Evolutionary conservation across 2,797 vertebrate species (phyloP), one percentile per base, ranked within the genome.

Genomic region (Oryzias dopingdopingensis): DNA sequence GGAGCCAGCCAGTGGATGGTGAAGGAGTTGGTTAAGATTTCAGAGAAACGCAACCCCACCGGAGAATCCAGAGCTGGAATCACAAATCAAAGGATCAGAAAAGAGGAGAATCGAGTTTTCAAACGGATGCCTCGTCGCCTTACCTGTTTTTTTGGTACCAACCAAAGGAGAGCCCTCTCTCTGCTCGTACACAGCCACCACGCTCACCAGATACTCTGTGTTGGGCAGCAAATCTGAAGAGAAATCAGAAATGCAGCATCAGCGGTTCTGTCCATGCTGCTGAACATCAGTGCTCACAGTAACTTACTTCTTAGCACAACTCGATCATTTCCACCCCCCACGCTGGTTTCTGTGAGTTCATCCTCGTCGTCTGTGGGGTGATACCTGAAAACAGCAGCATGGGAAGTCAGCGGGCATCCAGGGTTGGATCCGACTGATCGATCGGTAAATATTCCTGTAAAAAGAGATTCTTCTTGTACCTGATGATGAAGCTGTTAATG

Each of bases 1-100:
- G 96, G 96, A 26, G 96, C 87, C 4, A 93, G 89, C 97, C 97
- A 99, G 79, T 96, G 94, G 56, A 98, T 91, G 0, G 94, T 97
- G 81, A 99, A 96, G 47, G 96, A 96, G 84, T 93, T 97, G 14
- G 95, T 92, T 0, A 90, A 90, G 65, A 96, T 90, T 59, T 98
- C 96, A 4, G 96, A 97, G 88, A 98, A 97, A 74, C 92, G 92
- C 22, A 99, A 90, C 56, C 85, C 92, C 8, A 88, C 91, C 5
- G 97, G 96, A 1, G 95, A 94, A 85, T 98, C 97, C 0, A 98
- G 87, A 59, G 90, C 97, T 47, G 45, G 17, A 47, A 18, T 22
- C 43, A 6, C 29, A 44, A 5, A 1, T 6, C 18, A 18, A 12
- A 23, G 63, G n/a, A 10, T 65, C 1, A 46, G 8, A 2, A 23